These are phyloP conservation scores for Peromyscus polionotus DNA, from an alignment of 2,113 vertebrate genomes.

Conservation along the genomic window DNA sequence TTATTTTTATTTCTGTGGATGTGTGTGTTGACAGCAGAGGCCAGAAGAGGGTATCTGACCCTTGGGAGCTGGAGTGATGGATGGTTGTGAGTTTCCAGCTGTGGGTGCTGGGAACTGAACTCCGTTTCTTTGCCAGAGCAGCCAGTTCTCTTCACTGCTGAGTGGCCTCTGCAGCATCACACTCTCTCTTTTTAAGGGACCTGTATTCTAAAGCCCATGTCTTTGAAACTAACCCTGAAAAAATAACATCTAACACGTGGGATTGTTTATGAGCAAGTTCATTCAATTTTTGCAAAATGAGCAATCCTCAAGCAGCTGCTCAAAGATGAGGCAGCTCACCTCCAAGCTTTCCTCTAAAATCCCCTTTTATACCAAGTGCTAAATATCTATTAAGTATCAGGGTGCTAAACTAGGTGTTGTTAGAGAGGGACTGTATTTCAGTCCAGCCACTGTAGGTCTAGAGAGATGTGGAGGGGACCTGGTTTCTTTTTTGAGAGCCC, in stretches of 20 bases:
- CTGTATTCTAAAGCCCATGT: constrained; percentile 6
- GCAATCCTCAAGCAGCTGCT: constrained; percentile 32
- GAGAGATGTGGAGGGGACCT: neutral
- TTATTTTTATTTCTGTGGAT: neutral
- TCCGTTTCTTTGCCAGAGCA: neutral
- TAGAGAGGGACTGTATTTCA: constrained; percentile 3
- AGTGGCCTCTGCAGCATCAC: neutral
- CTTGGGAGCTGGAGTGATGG: neutral
- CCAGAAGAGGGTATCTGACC: neutral
- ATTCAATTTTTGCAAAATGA: constrained; percentile 62
- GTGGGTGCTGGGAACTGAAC: neutral
- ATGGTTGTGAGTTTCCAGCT: neutral
- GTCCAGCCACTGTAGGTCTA: neutral
- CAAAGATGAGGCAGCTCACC: constrained; percentile 53
- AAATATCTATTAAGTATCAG: constrained; percentile 62
- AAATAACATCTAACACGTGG: constrained; percentile 41
- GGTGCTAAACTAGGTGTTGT: constrained; percentile 43
- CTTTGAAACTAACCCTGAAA: constrained; percentile 69
- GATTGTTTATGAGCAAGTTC: constrained; percentile 57
- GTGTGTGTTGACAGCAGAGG: neutral
- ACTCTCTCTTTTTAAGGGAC: constrained; percentile 38
- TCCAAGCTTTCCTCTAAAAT: constrained; percentile 60
- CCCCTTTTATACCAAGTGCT: constrained; percentile 24
- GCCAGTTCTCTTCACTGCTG: neutral
- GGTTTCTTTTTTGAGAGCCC: neutral